A percentile compares a stretch with the other conserved stretches of the same genome.
Conservation (phyloP, 1,140 invertebrate genomes). For the Caenorhabditis elegans region WBcel235 BX284606.5:15714501-15715000, state of each 20-base stretch:
- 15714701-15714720: background rate
- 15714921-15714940: background rate
- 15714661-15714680: background rate
- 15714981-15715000: background rate
- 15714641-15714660: background rate
- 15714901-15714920: background rate
- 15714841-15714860: constrained; percentile 6
- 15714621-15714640: constrained; percentile 12
- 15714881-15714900: background rate
- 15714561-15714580: background rate
- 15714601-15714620: background rate
- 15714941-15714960: background rate
- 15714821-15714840: background rate
- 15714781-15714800: constrained; percentile 19
- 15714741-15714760: background rate
- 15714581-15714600: background rate
- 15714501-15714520: too few relatives aligned
- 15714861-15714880: constrained; percentile 5
- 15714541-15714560: too few relatives aligned
- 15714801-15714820: constrained; percentile 13
- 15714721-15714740: background rate
- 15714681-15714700: background rate
- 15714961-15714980: background rate
- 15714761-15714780: constrained; percentile 1
- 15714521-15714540: too few relatives aligned